Evolutionary conservation across 2,888 invertebrate genomes (phyloP).

Genomic region (Meloe dianella): DNA sequence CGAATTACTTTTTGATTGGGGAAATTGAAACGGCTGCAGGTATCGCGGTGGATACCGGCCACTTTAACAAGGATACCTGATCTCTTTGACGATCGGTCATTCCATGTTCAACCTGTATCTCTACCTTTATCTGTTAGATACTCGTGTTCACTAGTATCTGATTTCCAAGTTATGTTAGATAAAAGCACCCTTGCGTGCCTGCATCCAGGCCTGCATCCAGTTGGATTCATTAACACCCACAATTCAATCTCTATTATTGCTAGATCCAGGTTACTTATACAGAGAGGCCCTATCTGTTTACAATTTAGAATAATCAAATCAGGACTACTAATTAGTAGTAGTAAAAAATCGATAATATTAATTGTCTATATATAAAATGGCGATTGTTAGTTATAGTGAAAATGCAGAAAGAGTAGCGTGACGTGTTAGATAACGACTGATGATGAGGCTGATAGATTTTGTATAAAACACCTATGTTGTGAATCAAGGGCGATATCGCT

Average conservation of each 20-base stretch:
- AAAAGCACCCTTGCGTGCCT: constrained; percentile 22
- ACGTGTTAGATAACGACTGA: constrained; percentile 4
- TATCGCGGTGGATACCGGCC: constrained; percentile 45
- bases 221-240: constrained; percentile 22
- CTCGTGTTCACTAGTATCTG: constrained; percentile 40
- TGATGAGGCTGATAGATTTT: constrained; percentile 13
- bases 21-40: constrained; percentile 50
- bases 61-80: constrained; percentile 55
- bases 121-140: constrained; percentile 38
- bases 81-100: constrained; percentile 51
- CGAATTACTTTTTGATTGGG: constrained; percentile 58
- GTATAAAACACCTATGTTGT: background rate
- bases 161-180: constrained; percentile 32
- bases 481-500: constrained; percentile 23
- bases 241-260: constrained; percentile 16
- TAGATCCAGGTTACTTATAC: background rate
- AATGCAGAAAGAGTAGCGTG: constrained; percentile 13
- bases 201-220: constrained; percentile 13
- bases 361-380: background rate
- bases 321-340: background rate
- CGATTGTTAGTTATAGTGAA: too few relatives aligned
- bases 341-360: background rate
- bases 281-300: background rate
- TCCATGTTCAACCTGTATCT: constrained; percentile 42
- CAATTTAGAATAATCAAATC: background rate